phyloP scores from a whole-genome alignment of 1,140 invertebrate species.

The Oreohelix idahoensis region DNA sequence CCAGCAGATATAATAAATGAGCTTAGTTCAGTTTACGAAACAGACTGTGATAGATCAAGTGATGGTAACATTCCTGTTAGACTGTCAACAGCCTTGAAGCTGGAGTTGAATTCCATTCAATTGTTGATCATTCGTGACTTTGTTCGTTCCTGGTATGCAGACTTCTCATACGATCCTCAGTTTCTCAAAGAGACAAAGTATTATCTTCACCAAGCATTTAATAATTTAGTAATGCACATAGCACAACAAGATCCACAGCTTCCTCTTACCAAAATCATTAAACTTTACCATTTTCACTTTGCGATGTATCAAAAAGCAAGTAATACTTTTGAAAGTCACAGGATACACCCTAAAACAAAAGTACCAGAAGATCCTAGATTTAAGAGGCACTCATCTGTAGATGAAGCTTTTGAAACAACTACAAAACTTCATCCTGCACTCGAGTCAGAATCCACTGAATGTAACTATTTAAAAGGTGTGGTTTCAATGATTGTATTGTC shows the following conservation, averaged over 20 bases:
- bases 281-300: constrained; percentile 51
- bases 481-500: constrained; percentile 47
- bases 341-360: constrained; percentile 20
- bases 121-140: constrained; percentile 53
- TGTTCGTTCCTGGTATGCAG: constrained; percentile 53
- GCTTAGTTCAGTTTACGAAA: constrained; percentile 15
- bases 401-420: constrained; percentile 54
- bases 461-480: constrained; percentile 45
- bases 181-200: constrained; percentile 48
- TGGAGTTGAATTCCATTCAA: constrained; percentile 50
- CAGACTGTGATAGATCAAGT: constrained; percentile 9
- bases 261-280: constrained; percentile 40
- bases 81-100: constrained; percentile 29
- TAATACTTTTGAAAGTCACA: constrained; percentile 44
- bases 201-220: constrained; percentile 41
- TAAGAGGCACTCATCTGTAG: constrained; percentile 41
- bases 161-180: constrained; percentile 41
- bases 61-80: not conserved
- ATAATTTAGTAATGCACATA: constrained; percentile 38
- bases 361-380: constrained; percentile 10
- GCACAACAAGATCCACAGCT: constrained; percentile 36
- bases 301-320: constrained; percentile 44
- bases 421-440: constrained; percentile 51
- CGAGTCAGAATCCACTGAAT: constrained; percentile 44
- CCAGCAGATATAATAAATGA: not conserved